Base-by-base conservation (phyloP, 2,113 vertebrate species). In the Leptocoma aspasia region DNA sequence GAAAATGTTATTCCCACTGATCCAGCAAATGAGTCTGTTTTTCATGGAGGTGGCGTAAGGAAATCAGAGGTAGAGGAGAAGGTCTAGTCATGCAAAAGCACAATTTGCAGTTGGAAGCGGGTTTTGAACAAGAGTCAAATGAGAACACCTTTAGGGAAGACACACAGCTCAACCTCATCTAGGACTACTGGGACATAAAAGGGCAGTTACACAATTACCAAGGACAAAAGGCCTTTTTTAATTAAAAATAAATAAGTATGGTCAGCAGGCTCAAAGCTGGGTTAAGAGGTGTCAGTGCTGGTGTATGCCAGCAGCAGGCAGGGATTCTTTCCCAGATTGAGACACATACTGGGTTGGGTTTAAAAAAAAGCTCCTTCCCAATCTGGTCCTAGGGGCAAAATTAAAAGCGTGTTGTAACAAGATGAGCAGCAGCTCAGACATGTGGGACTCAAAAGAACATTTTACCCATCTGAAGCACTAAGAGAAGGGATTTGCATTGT, bases 11-110 rank as follows among this genome's bases (percentile, higher is more conserved):
- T 52, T 91, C 77, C 57, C 81, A 61, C 57, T 91, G 89, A 92
- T 82, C 66, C 75, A 89, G 85, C 59, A 92, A 86, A 86, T 92
- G 12, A 94, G 59, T 86, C 75, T 91, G 63, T 90, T 95, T 91
- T 68, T 47, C 49, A 28, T 50, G 45, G 30, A 65, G 42, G 76
- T 37, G 42, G 73, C 73, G 82, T 44, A 50, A 82, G 73, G 61
- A 80, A 81, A 47, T 45, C 49, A n/a, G 26, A 60, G 42, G 53
- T 56, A 45, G 61, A 77, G 53, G 79, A 37, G 60, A 39, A 73
- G 28, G 52, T 31, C 21, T 24, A 81, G 24, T 61, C 82, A 69
- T 56, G 82, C 82, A 87, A 85, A 87, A 95, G 63, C 70, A 85
- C 78, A 85, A 50, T 87, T 84, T 90, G 61, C 31, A 87, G 9